phyloP scores from a whole-genome alignment of 2,113 vertebrate species.

The Oxyruncus cristatus region DNA sequence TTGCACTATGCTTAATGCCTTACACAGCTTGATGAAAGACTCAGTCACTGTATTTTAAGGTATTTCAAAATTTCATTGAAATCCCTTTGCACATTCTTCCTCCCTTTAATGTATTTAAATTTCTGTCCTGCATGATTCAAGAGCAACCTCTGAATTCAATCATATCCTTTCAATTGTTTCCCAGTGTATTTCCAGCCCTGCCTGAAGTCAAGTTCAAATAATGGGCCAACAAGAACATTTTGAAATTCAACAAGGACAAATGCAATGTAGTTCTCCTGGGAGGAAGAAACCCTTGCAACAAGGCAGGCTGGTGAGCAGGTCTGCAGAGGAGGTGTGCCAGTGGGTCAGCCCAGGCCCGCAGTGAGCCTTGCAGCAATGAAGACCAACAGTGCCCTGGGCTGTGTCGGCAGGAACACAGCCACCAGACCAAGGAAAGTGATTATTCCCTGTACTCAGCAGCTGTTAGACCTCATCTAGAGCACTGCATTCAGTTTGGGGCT shows the following conservation, averaged over 20 bases:
- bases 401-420: neutral
- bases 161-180: neutral
- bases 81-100: neutral
- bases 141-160: conserved; percentile 24
- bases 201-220: conserved; percentile 22
- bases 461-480: neutral
- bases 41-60: neutral
- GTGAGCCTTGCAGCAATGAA: neutral
- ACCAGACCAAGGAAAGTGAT: neutral
- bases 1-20: neutral
- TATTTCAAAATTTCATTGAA: neutral
- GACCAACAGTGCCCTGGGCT: neutral
- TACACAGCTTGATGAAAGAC: neutral
- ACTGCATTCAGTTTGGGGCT: fast-evolving
- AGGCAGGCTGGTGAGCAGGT: neutral
- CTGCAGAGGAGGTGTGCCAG: neutral
- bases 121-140: conserved; percentile 35
- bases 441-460: neutral
- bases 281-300: neutral
- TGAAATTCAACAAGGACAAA: conserved; percentile 26
- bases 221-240: neutral
- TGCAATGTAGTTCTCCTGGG: fast-evolving
- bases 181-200: neutral
- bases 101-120: conserved; percentile 38
- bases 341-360: neutral